These are phyloP conservation scores for Euura saliciscinereae DNA, from an alignment of 1,140 invertebrate species.

Conservation along the genomic window DNA sequence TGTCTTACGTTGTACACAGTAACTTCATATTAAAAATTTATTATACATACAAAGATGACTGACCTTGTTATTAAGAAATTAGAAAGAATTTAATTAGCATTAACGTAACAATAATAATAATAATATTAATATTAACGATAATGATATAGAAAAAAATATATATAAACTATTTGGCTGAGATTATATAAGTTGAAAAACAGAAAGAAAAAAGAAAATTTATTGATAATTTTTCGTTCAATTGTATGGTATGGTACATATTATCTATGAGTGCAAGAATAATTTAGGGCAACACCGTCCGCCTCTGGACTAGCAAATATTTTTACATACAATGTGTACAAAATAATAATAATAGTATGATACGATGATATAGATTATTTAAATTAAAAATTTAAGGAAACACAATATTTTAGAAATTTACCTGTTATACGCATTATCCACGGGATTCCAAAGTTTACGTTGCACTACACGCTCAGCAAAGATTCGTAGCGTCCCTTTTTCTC, in stretches of 20 bases:
- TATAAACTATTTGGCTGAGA: background rate
- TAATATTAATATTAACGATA: background rate
- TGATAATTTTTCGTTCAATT: background rate
- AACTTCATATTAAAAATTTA: slow-evolving; percentile 41
- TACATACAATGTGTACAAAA: slow-evolving; percentile 6
- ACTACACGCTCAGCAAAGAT: background rate
- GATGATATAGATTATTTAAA: slow-evolving; percentile 3
- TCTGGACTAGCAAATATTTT: slow-evolving; percentile 1
- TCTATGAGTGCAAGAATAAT: slow-evolving; percentile 3
- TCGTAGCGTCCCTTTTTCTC: background rate
- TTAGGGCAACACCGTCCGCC: background rate
- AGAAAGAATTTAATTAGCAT: slow-evolving; percentile 14
- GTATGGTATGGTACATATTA: background rate
- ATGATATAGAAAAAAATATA: background rate
- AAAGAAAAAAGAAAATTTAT: too few relatives aligned
- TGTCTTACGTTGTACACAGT: slow-evolving; percentile 42
- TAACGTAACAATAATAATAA: background rate
- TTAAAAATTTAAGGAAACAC: background rate
- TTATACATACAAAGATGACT: slow-evolving; percentile 36
- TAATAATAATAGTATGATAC: background rate
- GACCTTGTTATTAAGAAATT: slow-evolving; percentile 42
- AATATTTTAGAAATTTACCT: background rate
- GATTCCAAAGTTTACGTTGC: background rate
- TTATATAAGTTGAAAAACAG: background rate
- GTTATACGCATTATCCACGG: background rate